A percentile compares a stretch with the other conserved stretches of the same genome.
Evolutionary conservation across 2,113 vertebrate species (phyloP).

Genomic region (Balaeniceps rex): DNA sequence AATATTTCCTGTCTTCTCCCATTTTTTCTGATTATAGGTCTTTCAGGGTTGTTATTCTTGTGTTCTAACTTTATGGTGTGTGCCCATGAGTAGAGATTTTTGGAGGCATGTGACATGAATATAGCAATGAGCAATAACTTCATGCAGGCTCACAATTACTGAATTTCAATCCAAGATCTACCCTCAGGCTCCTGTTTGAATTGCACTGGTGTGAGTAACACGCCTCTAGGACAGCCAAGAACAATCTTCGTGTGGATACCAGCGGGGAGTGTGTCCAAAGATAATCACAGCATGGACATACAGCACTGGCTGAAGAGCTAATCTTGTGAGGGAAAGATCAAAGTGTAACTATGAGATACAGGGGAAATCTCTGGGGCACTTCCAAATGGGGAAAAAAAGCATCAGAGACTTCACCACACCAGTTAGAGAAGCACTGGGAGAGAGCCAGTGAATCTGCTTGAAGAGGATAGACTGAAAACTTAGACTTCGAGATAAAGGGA

Average conservation of each 20-base stretch:
- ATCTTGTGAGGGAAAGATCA: neutral
- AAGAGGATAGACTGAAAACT: neutral
- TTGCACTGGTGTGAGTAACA: neutral
- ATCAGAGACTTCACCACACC: neutral
- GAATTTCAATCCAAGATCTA: conserved; percentile 3
- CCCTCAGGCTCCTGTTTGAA: neutral
- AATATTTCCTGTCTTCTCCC: neutral
- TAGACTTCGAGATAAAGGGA: neutral
- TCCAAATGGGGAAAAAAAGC: neutral
- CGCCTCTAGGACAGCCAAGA: neutral
- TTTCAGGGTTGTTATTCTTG: neutral
- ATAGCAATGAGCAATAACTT: neutral
- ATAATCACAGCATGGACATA: neutral
- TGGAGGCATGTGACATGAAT: neutral
- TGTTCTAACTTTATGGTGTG: neutral
- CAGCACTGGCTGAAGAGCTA: neutral
- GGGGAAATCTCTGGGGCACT: neutral
- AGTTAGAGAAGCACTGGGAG: neutral
- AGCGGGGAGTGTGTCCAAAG: neutral
- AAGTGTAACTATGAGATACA: neutral
- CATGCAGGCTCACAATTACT: neutral
- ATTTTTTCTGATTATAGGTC: neutral
- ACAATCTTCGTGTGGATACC: neutral
- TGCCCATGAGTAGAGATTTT: neutral
- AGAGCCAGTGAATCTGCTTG: neutral